Percentiles rank a stretch among this genome's conserved stretches.
These are phyloP conservation scores for Cataglyphis rosenhaueri DNA, from an alignment of 2,888 invertebrate genomes.

Conservation along the genomic window DNA sequence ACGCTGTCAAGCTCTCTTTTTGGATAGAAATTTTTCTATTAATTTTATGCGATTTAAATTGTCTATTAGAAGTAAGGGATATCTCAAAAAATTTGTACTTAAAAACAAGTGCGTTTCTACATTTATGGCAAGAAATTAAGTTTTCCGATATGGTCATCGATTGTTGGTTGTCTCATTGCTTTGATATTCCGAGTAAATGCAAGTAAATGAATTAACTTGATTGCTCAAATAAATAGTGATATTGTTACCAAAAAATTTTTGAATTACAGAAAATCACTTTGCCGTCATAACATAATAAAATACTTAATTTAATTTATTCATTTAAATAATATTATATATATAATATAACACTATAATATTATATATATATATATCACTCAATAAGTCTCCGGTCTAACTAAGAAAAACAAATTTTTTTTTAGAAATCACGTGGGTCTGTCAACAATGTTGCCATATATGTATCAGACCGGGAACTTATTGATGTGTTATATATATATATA, in stretches of 20 bases:
- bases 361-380: too few relatives aligned
- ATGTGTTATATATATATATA: too few relatives aligned
- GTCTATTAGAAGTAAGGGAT: background rate
- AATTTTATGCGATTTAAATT: conserved; percentile 13
- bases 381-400: too few relatives aligned
- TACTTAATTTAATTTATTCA: background rate
- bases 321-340: background rate
- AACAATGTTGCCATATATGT: too few relatives aligned
- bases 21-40: conserved; percentile 28
- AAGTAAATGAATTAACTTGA: background rate
- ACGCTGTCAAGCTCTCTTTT: conserved; percentile 3
- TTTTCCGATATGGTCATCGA: background rate
- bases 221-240: background rate
- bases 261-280: background rate
- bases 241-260: background rate
- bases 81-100: conserved; percentile 3
- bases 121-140: background rate
- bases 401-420: too few relatives aligned
- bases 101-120: background rate
- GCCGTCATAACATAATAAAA: too few relatives aligned
- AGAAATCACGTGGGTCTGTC: too few relatives aligned
- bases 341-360: too few relatives aligned
- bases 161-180: background rate
- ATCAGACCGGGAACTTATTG: too few relatives aligned
- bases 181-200: background rate